phyloP scores from a whole-genome alignment of 1,140 invertebrate species.

The Holcopasites calliopsidis region DNA sequence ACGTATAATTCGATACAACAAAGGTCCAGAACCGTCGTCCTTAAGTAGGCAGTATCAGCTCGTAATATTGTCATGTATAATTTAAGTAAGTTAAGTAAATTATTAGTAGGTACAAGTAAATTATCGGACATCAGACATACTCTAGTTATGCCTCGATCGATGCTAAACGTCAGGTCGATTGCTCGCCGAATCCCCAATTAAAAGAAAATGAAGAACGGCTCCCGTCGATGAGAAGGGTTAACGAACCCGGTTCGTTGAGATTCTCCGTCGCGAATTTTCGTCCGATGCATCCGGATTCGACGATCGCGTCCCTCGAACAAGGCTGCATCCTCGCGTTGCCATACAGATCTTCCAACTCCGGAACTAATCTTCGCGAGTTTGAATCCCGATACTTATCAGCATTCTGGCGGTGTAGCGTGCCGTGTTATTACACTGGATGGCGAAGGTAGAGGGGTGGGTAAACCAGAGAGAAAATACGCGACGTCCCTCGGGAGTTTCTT shows the following conservation, averaged over 20 bases:
- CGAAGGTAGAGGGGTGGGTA: conserved; percentile 1
- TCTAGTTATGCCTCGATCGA: no score
- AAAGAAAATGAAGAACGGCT: conserved; percentile 12
- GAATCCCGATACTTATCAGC: conserved; percentile 39
- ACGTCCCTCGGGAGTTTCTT: conserved; percentile 10
- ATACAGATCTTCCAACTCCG: conserved; percentile 43
- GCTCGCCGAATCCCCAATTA: background rate
- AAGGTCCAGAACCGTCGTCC: no score
- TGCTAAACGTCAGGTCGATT: no score
- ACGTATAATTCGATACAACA: no score
- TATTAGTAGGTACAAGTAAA: no score
- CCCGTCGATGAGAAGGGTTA: background rate
- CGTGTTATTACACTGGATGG: conserved; percentile 21
- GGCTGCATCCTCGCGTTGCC: background rate
- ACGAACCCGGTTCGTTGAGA: conserved; percentile 21
- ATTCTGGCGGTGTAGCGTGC: conserved; percentile 11
- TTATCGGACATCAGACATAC: no score
- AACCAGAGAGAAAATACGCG: conserved; percentile 11
- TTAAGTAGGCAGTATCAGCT: no score
- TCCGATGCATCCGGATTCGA: conserved; percentile 12
- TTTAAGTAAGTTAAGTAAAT: no score
- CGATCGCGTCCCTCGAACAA: background rate
- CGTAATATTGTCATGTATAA: no score
- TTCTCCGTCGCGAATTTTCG: conserved; percentile 9
- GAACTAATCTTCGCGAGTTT: conserved; percentile 44